Percentiles rank a stretch among this genome's conserved stretches.
These are phyloP conservation scores for Schizopygopsis pylzovi DNA, from an alignment of 2,797 vertebrate species.

Conservation along the genomic window DNA sequence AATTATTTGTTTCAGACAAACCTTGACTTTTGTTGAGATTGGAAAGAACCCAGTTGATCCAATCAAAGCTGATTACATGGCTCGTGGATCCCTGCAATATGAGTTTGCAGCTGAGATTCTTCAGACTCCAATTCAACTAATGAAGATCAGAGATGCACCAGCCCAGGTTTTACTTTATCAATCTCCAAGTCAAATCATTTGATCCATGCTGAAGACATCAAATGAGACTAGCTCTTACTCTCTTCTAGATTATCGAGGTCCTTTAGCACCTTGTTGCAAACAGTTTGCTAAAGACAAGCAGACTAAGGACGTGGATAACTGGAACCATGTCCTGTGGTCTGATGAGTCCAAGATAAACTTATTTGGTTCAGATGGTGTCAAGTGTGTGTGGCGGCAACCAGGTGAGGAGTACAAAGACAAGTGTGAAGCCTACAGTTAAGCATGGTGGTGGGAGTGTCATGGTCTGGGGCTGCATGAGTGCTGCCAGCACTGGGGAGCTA, in stretches of 20 bases:
- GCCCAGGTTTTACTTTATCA: conserved; percentile 70
- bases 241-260: conserved; percentile 77
- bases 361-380: no score
- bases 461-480: no score
- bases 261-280: conserved; percentile 79
- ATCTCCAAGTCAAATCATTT: not conserved
- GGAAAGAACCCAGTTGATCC: conserved; percentile 49
- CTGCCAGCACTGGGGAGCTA: no score
- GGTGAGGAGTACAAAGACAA: no score
- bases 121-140: conserved; percentile 71
- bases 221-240: no score
- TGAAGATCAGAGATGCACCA: conserved; percentile 70
- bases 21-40: conserved; percentile 72
- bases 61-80: conserved; percentile 71
- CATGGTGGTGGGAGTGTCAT: no score
- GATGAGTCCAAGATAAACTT: no score
- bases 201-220: not conserved
- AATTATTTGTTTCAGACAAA: conserved; percentile 75
- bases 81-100: conserved; percentile 78
- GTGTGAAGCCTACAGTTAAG: no score
- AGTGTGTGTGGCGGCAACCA: no score
- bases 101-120: conserved; percentile 78
- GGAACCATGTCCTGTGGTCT: no score
- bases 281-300: no score
- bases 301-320: no score